Base-by-base conservation (phyloP, 2,797 vertebrate species). In the Galagoides demidoff region DNA sequence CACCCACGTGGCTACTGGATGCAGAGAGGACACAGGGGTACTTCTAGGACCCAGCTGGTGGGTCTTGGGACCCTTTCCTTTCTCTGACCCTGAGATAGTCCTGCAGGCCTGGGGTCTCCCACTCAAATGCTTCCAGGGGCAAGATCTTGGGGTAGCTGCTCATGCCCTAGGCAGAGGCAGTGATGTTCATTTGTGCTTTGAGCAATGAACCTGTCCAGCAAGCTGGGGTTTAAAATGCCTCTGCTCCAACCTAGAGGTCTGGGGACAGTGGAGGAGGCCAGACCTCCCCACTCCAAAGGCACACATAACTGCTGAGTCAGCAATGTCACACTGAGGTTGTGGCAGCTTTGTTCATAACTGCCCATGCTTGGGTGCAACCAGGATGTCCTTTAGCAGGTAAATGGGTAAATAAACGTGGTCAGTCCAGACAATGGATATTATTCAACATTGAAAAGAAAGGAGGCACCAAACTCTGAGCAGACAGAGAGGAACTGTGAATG, bases 381-480 rank as follows among this genome's bases (percentile, higher is more conserved):
- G 45, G 45, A 49, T 49, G 10, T 49, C 45, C 59, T 61, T 25
- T 22, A 61, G 59, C 23, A 8, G 99, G 99, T 85, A 49, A 49
- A 49, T 49, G 45, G 45, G 3, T 49, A 49, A 49, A 49, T 49
- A 49, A 49, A 49, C 45, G 45, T 49, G 12, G 45, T 49, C 45
- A 49, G 45, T 49, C 45, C 45, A 49, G 45, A 49, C 45, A 49
- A 49, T 49, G 45, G 45, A 49, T 49, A 49, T 49, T 49, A 49
- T 49, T 49, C 45, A 49, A 49, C 45, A 39, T 45, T 1, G 45
- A 39, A 39, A 49, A 49, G 49, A 49, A 49, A 49, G 13, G 49
- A 49, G 49, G 13, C 49, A 49, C 49, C 12, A 49, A 49, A 49
- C 49, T 49, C 49, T 49, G 49, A 49, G 49, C 49, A 49, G 49